Evolutionary conservation across 1,140 invertebrate species (phyloP), one percentile per base, ranked within the genome.

Genomic region (Lordiphosa mommai): DNA sequence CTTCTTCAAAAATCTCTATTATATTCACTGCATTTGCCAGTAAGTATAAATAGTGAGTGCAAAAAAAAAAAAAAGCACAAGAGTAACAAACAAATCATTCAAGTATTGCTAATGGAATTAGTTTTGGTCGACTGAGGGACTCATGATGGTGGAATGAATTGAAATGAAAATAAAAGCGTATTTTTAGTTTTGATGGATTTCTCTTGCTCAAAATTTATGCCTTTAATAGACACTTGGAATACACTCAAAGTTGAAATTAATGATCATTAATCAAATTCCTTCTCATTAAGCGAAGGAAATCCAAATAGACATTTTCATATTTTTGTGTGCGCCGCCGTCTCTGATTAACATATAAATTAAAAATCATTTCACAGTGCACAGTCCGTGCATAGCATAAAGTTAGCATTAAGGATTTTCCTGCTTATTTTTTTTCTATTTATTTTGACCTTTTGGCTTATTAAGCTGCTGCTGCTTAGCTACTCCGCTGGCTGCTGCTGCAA

Each of bases 261-360:
- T 20, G 10, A 13, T 27, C 20, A 23, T 3, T 12, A 8, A 38
- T 29, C 17, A 12, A 16, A 40, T 27, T 56, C 30, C n/a, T 56
- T 36, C 47, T 67, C 59, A 67, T 57, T 63, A 68, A 57, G 20
- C 20, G 12, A 43, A 43, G 65, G 60, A 68, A 58, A 68, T 68
- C 65, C 63, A 52, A 68, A 44, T 68, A 64, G 53, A 64, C 65
- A 58, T 68, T 68, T 63, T 63, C 47, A 67, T 67, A 63, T 57
- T 63, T 52, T 41, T 36, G 23, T n/a, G n/a, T n/a, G n/a, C n/a
- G n/a, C n/a, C n/a, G 23, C 23, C 23, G 23, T 27, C 43, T 33
- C 55, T 53, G 64, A 67, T 71, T 71, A 71, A 67, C 67, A 71
- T 71, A 67, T 67, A 71, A 67, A 71, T 71, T 71, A 67, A 71